Conservation (phyloP, 2,888 invertebrate genomes). For the Lamellibrachia columna region DNA sequence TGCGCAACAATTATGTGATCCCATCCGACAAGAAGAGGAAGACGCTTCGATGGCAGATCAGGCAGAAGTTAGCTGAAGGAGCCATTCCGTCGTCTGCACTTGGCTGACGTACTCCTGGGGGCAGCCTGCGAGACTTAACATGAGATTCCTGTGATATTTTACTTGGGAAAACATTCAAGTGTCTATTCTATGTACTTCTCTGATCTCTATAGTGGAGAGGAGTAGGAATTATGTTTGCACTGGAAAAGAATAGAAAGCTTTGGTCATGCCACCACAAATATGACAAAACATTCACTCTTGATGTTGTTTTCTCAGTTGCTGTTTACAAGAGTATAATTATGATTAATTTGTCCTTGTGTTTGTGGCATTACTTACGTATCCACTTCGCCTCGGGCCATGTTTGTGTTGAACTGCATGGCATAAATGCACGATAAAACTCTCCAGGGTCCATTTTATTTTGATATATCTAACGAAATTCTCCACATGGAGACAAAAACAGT, state of each 20-base stretch:
- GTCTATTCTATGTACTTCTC: not conserved
- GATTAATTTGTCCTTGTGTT: no score
- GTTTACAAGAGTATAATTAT: no score
- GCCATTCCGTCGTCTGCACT: slow-evolving; percentile 52
- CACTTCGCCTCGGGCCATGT: no score
- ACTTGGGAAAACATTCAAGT: not conserved
- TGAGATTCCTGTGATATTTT: not conserved
- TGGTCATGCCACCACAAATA: no score
- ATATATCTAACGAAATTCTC: no score
- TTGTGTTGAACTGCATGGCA: no score
- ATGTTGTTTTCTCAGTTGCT: no score
- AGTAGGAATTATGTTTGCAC: not conserved
- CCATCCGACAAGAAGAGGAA: slow-evolving; percentile 64
- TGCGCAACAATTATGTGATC: slow-evolving; percentile 59
- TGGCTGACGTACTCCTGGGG: slow-evolving; percentile 29
- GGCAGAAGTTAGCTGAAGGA: slow-evolving; percentile 60
- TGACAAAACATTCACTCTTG: no score
- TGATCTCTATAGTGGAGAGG: not conserved
- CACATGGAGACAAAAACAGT: no score
- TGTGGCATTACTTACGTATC: no score
- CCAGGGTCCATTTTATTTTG: no score
- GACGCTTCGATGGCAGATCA: slow-evolving; percentile 61
- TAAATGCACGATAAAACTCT: no score
- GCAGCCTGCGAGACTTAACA: not conserved
- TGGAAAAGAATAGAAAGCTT: not conserved